Conservation (phyloP, 2,888 invertebrate genomes). For the Pseudanteris insignis region DNA sequence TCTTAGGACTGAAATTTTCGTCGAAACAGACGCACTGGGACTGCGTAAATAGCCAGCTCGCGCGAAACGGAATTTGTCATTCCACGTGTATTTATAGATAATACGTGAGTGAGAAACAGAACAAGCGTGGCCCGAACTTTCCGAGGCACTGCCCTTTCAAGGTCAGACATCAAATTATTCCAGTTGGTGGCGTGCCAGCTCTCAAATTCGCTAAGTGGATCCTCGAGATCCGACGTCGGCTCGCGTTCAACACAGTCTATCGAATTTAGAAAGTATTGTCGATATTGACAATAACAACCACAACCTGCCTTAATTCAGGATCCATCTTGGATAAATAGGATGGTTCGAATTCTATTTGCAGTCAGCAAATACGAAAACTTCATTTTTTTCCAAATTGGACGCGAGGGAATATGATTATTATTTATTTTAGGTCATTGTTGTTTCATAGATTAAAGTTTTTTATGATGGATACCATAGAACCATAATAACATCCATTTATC, state of each 20-base stretch:
- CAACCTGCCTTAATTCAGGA: constrained; percentile 16
- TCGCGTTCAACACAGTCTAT: constrained; percentile 7
- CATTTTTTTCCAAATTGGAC: too few species aligned
- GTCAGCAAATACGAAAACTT: too few species aligned
- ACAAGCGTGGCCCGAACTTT: constrained; percentile 29
- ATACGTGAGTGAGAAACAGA: constrained; percentile 40
- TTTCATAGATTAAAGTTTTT: too few species aligned
- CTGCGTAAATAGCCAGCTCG: constrained; percentile 32
- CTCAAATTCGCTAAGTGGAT: constrained; percentile 12
- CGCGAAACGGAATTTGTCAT: constrained; percentile 39
- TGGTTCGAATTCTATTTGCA: too few species aligned
- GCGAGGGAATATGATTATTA: too few species aligned
- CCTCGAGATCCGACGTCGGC: constrained; percentile 5
- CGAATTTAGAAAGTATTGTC: too few species aligned
- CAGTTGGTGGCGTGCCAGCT: constrained; percentile 38
- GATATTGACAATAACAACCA: too few species aligned
- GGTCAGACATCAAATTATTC: constrained; percentile 43
- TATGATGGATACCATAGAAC: too few species aligned
- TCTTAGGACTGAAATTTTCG: constrained; percentile 26
- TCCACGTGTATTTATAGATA: constrained; percentile 41
- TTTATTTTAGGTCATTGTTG: too few species aligned
- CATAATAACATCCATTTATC: too few species aligned
- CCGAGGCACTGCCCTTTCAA: constrained; percentile 46
- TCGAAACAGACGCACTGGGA: constrained; percentile 25
- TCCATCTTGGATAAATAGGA: constrained; percentile 2